Base-by-base conservation (phyloP, 2,888 invertebrate species). In the Tenthredo notha region DNA sequence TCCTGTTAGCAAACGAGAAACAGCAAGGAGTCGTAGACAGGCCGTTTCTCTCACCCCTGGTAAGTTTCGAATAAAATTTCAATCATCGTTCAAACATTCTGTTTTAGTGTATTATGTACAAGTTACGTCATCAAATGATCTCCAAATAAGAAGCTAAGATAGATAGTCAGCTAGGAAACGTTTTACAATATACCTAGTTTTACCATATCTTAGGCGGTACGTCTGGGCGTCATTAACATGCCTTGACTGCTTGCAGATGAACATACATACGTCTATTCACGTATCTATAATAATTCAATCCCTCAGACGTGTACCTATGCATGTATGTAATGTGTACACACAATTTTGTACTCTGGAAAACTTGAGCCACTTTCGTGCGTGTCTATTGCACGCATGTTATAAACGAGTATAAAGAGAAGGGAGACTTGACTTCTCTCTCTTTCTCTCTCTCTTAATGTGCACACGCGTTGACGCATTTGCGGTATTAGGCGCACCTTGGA, bases 1-100 rank as follows among this genome's bases (percentile, higher is more conserved):
- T 3, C 86, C 90, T 5, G 86, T 88, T 2, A 88, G 89, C 0
- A 92, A 92, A 85, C 89, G 92, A 6, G 92, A 92, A 43, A 89
- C 96, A 95, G 90, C 95, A 94, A 88, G 94, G 95, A 87, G 95
- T 95, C 88, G 95, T 95, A 89, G 94, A 94, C 87, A 94, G 94
- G 84, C 94, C 92, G 58, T 92, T 90, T 86, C 93, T 91, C 86
- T 94, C 92, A 85, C 94, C 92, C 88, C 94, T 90, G 88, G 94
- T 95, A 12, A 89, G 91, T 88, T 15, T 70, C 37, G 33, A 37
- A 25, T 12, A 5, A 33, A 33, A 9, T 37, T 37, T 29, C 10
- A 15, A 37, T 40, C 29, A 18, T 5, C 12, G 12, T 33, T 33
- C 12, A 33, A 3, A 18, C 15, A 6, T 29, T 67, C 6, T 6